Percentiles rank a stretch among this genome's conserved stretches.
Conservation (phyloP, 2,888 invertebrate genomes). For the Azorinus chamasolen region DNA sequence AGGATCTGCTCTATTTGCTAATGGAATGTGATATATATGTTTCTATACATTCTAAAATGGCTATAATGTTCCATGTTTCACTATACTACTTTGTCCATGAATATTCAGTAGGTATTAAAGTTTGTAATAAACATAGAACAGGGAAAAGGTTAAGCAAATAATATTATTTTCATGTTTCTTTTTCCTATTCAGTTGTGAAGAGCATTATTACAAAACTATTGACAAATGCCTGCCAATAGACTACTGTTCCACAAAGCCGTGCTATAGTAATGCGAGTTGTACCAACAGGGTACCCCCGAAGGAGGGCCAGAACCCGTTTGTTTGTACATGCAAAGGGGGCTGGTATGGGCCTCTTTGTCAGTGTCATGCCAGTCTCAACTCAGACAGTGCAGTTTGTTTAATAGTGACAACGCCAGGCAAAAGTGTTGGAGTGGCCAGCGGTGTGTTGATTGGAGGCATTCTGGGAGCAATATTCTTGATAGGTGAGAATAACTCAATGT, state of each 20-base stretch:
- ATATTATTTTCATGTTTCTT: neutral
- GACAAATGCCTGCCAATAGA: conserved; percentile 52
- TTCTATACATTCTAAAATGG: too few relatives aligned
- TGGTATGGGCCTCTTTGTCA: conserved; percentile 90
- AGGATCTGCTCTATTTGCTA: too few relatives aligned
- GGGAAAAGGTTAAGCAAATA: too few relatives aligned
- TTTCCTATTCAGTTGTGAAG: conserved; percentile 43
- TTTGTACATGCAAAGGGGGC: conserved; percentile 20
- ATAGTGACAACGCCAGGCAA: neutral
- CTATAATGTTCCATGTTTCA: too few relatives aligned
- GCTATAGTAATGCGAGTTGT: conserved; percentile 87
- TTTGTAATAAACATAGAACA: too few relatives aligned
- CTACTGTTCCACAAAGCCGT: conserved; percentile 81
- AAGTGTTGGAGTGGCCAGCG: conserved; percentile 87
- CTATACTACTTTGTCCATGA: too few relatives aligned
- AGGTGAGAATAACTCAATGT: conserved; percentile 87
- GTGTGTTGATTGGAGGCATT: conserved; percentile 97
- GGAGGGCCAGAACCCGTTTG: conserved; percentile 26
- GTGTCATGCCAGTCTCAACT: conserved; percentile 97
- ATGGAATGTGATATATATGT: too few relatives aligned
- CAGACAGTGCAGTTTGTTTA: conserved; percentile 84
- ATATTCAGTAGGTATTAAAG: too few relatives aligned
- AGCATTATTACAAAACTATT: conserved; percentile 30
- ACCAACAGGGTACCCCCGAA: conserved; percentile 38
- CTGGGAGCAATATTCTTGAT: conserved; percentile 99